Evolutionary conservation across 2,888 invertebrate species (phyloP).

Genomic region (Aspidiotus rigidus): DNA sequence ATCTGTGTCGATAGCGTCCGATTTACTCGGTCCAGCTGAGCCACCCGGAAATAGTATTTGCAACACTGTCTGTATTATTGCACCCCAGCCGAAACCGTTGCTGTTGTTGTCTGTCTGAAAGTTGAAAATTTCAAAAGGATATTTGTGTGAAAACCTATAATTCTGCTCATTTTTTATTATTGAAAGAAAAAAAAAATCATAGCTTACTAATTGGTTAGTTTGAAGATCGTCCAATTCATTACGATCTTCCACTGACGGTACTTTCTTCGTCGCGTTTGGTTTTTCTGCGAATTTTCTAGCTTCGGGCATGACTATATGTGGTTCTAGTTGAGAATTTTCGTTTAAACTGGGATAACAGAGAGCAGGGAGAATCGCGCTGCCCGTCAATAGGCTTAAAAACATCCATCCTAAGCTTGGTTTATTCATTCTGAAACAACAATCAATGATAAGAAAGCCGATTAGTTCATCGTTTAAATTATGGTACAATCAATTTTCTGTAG

Average conservation of each 20-base stretch:
- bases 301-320: constrained; percentile 41
- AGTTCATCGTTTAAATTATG: no score
- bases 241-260: constrained; percentile 49
- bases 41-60: constrained; percentile 70
- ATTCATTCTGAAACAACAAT: constrained; percentile 17
- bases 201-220: constrained; percentile 58
- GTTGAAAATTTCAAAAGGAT: neutral
- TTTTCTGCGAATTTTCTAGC: constrained; percentile 80
- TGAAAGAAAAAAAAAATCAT: neutral
- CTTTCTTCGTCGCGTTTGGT: constrained; percentile 80
- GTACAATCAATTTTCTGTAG: no score
- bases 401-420: constrained; percentile 31
- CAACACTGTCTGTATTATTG: constrained; percentile 75
- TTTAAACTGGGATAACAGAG: constrained; percentile 29
- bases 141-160: neutral
- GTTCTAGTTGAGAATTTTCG: constrained; percentile 19
- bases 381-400: constrained; percentile 24
- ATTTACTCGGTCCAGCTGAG: constrained; percentile 65
- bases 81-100: constrained; percentile 76
- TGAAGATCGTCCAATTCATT: constrained; percentile 70
- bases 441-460: no score
- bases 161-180: neutral
- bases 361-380: constrained; percentile 24
- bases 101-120: neutral
- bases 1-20: constrained; percentile 56